Percentiles rank a stretch among this genome's conserved stretches.
Evolutionary conservation across 2,797 vertebrate species (phyloP).

Genomic region (Mionectes olivaceus): DNA sequence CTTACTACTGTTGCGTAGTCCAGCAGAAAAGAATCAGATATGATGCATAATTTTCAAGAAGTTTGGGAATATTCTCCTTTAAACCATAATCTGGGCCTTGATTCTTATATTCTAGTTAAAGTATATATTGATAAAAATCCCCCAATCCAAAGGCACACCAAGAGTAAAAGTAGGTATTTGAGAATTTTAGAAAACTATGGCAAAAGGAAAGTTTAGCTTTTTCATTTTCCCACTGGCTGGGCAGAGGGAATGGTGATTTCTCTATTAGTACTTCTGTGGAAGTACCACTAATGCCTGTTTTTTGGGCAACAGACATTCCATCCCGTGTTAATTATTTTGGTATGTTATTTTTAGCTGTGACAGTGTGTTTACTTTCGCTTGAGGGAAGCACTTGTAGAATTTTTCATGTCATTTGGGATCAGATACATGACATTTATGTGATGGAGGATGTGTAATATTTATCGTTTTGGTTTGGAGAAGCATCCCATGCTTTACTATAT

Average conservation of each 20-base stretch:
- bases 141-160: background rate
- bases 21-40: background rate
- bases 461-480: background rate
- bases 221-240: background rate
- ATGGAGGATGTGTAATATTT: background rate
- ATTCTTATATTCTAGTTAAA: background rate
- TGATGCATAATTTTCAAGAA: background rate
- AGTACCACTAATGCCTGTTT: too few relatives aligned
- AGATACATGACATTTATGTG: background rate
- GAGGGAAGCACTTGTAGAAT: background rate
- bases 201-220: background rate
- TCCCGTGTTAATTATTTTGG: fast-evolving
- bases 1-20: background rate
- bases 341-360: background rate
- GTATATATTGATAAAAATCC: background rate
- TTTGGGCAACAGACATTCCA: background rate
- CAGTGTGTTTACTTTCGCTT: background rate
- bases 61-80: background rate
- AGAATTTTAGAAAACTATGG: background rate
- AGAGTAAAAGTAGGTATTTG: background rate
- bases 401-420: background rate
- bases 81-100: background rate
- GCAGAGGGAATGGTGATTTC: background rate
- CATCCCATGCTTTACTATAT: background rate
- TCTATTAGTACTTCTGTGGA: background rate